Evolutionary conservation across 1,140 invertebrate genomes (phyloP), one percentile per base, ranked within the genome.

Genomic region (Holotrichia oblita): DNA sequence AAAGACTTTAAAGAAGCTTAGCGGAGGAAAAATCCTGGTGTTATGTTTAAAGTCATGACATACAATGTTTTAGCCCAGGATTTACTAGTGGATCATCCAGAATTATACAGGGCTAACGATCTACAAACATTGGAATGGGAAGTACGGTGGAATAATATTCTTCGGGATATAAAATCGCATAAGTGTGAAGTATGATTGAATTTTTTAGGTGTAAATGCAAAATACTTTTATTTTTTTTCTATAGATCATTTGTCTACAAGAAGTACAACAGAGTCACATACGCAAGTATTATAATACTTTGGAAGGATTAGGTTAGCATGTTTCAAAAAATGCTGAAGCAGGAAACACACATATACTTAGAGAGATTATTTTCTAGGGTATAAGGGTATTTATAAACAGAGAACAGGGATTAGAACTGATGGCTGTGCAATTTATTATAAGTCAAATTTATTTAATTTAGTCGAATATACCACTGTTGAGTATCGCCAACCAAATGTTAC

Each of bases 21-120:
- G 69, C 22, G 73, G 44, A 17, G 27, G 44, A 14, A 76, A 42
- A 72, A 41, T 72, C 76, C 80, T 41, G 81, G 82, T 48, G 80
- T 84, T 44, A 74, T 78, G 20, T 86, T 87, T 77, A 83, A 80
- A 17, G 22, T 91, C n/a, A 85, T 96, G 81, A 94, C 93, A 0
- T 98, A 97, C 85, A 98, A 99, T 88, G 92, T 98, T 42, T 87
- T 98, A 41, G 93, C 96, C 0, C 97, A 98, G 87, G 89, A 92
- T 80, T 88, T 98, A 40, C 80, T 98, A 48, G 90, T 94, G 82
- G 87, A 90, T 78, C 94, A 98, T 87, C 84, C 87, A 0, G 89
- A 93, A 85, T 87, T 98, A 3, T 99, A 99, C 83, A 86, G 83
- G 69, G 79, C 90, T 2, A 93, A 93, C 81, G 85, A 91, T 55